Base-by-base conservation (phyloP, 2,797 vertebrate genomes). In the Lepidocolaptes lacrymiger region DNA sequence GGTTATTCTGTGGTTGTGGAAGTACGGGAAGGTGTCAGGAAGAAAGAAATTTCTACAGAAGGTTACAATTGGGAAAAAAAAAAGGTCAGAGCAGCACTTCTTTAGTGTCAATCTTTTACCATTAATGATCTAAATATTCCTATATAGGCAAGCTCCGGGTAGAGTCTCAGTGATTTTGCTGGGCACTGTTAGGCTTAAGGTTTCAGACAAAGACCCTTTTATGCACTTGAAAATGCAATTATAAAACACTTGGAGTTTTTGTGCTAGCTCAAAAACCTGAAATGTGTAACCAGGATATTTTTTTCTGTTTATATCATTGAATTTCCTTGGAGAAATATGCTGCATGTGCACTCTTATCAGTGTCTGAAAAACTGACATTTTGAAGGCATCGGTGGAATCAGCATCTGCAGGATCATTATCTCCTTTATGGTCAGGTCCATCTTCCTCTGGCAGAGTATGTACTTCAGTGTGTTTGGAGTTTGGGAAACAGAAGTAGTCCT, bases 401-500 rank as follows among this genome's bases (percentile, higher is more conserved):
- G 44, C n/a, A 79, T 83, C 61, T 85, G 34, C 48, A 56, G 72
- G 54, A 51, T 78, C 54, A 3, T 74, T 46, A 39, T 48, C 10
- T 72, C 18, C 52, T 61, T 68, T 63, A 18, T 27, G 21, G 15
- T 44, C 24, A 59, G 23, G 37, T 80, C 17, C n/a, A 4, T 39
- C 1, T 6, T 32, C 14, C 28, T 49, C 37, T 67, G 68, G 26
- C 59, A 83, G 41, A 41, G 32, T 12, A 15, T 0, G 0, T 58
- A 14, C 22, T 67, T 63, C 15, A 41, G n/a, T 4, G 3, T 39
- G 5, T 28, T n/a, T 73, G 49, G 51, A 69, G n/a, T 39, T 16
- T 1, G 1, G 36, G 55, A 46, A 37, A 27, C 63, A 52, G 61
- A 48, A 79, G 24, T 21, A 43, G 39, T 27, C n/a, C 8, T 78